phyloP scores from a whole-genome alignment of 2,888 invertebrate species.

The Eudemis profundana region DNA sequence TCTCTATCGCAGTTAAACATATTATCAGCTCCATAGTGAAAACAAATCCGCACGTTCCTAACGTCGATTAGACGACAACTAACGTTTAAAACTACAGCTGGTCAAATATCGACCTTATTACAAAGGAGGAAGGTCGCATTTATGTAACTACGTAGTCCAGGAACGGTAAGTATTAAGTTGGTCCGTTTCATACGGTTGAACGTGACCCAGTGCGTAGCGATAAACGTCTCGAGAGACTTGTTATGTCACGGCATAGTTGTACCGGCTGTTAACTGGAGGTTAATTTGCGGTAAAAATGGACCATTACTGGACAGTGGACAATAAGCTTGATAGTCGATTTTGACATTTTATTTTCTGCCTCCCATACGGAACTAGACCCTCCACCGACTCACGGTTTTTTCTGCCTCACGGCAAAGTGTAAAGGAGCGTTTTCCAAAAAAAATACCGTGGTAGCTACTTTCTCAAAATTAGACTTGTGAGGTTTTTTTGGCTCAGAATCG shows the following conservation, averaged over 20 bases:
- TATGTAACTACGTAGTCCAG: neutral
- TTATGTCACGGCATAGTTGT: conserved; percentile 23
- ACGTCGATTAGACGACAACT: neutral
- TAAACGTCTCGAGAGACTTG: conserved; percentile 3
- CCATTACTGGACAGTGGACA: no score
- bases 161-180: conserved; percentile 7
- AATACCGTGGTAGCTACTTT: no score
- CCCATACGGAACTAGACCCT: no score
- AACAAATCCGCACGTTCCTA: conserved; percentile 26
- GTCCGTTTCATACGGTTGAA: conserved; percentile 8
- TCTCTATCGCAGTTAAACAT: conserved; percentile 29
- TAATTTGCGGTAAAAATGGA: neutral
- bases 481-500: no score
- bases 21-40: conserved; percentile 24
- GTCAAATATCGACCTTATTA: neutral
- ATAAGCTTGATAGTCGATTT: no score
- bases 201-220: conserved; percentile 22
- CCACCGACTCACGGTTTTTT: no score
- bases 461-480: no score
- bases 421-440: no score
- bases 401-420: no score
- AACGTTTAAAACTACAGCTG: neutral
- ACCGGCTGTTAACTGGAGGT: neutral
- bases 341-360: no score
- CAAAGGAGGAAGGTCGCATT: neutral